phyloP scores from a whole-genome alignment of 2,888 invertebrate genomes.

The Eristalis tenax region DNA sequence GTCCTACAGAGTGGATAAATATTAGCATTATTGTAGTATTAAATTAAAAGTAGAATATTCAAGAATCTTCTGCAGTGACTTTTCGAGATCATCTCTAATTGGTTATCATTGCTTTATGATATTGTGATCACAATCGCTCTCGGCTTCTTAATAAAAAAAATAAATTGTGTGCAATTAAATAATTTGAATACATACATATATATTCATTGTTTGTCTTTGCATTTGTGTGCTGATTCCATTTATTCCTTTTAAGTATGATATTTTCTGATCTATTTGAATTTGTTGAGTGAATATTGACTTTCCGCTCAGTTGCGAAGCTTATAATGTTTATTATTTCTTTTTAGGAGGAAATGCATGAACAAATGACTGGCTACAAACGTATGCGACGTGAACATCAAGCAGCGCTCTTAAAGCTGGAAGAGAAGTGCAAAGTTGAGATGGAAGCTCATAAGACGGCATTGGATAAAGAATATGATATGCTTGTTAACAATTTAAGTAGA shows the following conservation, averaged over 20 bases:
- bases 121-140: neutral
- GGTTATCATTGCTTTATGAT: neutral
- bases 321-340: slow-evolving; percentile 18
- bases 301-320: neutral
- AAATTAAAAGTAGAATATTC: too few relatives aligned
- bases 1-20: too few relatives aligned
- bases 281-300: neutral
- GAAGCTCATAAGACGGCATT: slow-evolving; percentile 96
- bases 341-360: slow-evolving; percentile 97
- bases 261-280: neutral
- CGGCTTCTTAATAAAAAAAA: neutral
- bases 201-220: neutral
- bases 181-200: neutral
- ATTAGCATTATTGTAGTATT: too few relatives aligned
- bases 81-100: too few relatives aligned
- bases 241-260: neutral
- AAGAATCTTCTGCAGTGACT: too few relatives aligned
- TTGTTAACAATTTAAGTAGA: slow-evolving; percentile 94
- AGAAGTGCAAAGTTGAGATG: slow-evolving; percentile 97
- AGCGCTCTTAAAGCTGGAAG: slow-evolving; percentile 95
- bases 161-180: neutral
- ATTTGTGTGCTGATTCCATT: neutral
- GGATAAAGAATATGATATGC: slow-evolving; percentile 97
- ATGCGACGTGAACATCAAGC: slow-evolving; percentile 99
- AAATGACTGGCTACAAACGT: slow-evolving; percentile 99